These are phyloP conservation scores for Scomber japonicus DNA, from an alignment of 2,113 vertebrate species.

Conservation along the genomic window DNA sequence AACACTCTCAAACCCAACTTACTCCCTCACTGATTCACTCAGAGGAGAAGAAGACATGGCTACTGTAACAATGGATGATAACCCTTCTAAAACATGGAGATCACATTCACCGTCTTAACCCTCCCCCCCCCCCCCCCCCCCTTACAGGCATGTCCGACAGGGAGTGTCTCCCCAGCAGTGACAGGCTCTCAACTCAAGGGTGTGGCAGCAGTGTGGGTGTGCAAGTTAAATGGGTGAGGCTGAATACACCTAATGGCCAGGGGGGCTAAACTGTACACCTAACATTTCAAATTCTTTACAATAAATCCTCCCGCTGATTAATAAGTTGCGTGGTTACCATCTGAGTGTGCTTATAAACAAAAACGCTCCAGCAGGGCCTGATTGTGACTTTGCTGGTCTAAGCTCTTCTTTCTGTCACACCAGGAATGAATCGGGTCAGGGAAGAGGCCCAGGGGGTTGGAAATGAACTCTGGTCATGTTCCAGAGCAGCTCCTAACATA, in stretches of 20 bases:
- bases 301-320: not conserved
- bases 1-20: not conserved
- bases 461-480: conserved; percentile 57
- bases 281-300: not conserved
- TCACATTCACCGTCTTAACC: not conserved
- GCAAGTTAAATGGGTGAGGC: conserved; percentile 24
- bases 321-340: conserved; percentile 20
- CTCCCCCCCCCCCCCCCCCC: not conserved
- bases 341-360: conserved; percentile 1
- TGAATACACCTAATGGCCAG: conserved; percentile 53
- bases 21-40: conserved; percentile 15
- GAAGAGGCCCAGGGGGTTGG: conserved; percentile 60
- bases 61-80: conserved; percentile 50
- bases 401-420: conserved; percentile 61
- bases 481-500: conserved; percentile 43
- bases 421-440: conserved; percentile 71
- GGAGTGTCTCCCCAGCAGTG: conserved; percentile 68
- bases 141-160: conserved; percentile 52
- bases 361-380: conserved; percentile 33
- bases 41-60: conserved; percentile 3
- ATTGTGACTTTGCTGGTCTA: conserved; percentile 49
- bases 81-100: conserved; percentile 30
- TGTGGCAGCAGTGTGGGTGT: conserved; percentile 51
- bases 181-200: conserved; percentile 54
- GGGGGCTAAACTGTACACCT: conserved; percentile 23